Conservation (phyloP, 2,888 invertebrate genomes). For the Malthinus seriepunctatus region DNA sequence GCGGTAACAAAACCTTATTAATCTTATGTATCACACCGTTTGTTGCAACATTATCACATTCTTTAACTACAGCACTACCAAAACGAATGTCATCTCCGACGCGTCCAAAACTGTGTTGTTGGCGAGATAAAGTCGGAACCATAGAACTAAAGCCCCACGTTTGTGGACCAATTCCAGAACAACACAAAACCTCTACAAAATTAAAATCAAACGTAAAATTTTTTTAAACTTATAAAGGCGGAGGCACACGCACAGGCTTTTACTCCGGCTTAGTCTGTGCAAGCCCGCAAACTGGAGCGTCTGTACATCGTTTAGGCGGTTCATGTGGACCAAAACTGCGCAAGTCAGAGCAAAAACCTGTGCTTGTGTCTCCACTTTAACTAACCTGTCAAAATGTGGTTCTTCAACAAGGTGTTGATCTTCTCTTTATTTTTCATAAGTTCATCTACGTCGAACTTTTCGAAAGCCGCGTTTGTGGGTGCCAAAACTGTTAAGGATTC, state of each 20-base stretch:
- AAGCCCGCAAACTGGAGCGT: too few relatives aligned
- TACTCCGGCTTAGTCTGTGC: too few relatives aligned
- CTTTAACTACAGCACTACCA: conserved; percentile 48
- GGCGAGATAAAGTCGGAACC: conserved; percentile 47
- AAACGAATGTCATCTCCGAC: conserved; percentile 46
- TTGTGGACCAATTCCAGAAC: conserved; percentile 51
- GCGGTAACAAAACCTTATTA: conserved; percentile 58
- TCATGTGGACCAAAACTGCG: too few relatives aligned
- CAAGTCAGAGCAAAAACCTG: too few relatives aligned
- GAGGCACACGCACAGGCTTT: too few relatives aligned
- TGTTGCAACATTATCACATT: conserved; percentile 59
- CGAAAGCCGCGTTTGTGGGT: conserved; percentile 62
- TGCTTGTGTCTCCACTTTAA: too few relatives aligned
- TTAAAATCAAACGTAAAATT: background rate
- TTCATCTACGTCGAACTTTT: conserved; percentile 54
- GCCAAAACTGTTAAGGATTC: conserved; percentile 62
- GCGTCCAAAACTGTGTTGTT: conserved; percentile 47
- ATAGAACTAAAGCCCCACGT: conserved; percentile 51
- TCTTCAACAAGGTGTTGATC: conserved; percentile 56
- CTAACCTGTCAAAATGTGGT: conserved; percentile 59
- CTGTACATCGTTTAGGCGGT: too few relatives aligned
- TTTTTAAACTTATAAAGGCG: too few relatives aligned
- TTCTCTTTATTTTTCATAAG: conserved; percentile 56
- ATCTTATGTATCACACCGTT: conserved; percentile 64
- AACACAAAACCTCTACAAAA: conserved; percentile 52